A percentile compares a stretch with the other conserved stretches of the same genome.
Evolutionary conservation across 2,888 invertebrate genomes (phyloP).

Genomic region (Hesperia comma): DNA sequence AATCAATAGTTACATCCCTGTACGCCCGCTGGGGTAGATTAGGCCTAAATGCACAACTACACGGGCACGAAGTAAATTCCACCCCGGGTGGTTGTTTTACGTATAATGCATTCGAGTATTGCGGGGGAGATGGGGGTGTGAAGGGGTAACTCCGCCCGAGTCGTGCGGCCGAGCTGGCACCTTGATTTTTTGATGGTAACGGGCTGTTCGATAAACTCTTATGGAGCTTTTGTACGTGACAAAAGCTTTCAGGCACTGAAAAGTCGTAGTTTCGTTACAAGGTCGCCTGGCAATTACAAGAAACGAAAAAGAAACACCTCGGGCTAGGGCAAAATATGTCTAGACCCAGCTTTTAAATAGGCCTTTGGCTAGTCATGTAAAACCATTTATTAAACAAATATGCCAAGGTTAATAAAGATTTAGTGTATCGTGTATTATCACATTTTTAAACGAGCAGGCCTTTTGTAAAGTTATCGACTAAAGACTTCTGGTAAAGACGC

Average conservation of each 20-base stretch:
- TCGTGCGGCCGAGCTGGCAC: constrained; percentile 57
- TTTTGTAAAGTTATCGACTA: not conserved
- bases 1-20: constrained; percentile 60
- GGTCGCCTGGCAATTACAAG: constrained; percentile 24
- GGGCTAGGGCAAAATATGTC: not conserved
- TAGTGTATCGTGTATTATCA: too few relatives aligned
- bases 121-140: constrained; percentile 50
- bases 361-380: too few relatives aligned
- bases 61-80: constrained; percentile 54
- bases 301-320: constrained; percentile 7
- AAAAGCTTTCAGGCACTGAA: constrained; percentile 28
- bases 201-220: constrained; percentile 42
- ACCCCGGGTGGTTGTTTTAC: constrained; percentile 64
- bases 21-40: constrained; percentile 62
- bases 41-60: constrained; percentile 77
- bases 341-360: not conserved
- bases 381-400: too few relatives aligned
- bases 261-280: constrained; percentile 23
- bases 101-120: constrained; percentile 79
- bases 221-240: constrained; percentile 27
- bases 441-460: not conserved
- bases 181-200: constrained; percentile 72
- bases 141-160: constrained; percentile 46
- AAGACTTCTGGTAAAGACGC: too few relatives aligned
- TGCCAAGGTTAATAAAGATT: too few relatives aligned